Percentiles rank a stretch among this genome's conserved stretches.
phyloP scores from a whole-genome alignment of 2,113 vertebrate species.

The Cichladusa arquata region DNA sequence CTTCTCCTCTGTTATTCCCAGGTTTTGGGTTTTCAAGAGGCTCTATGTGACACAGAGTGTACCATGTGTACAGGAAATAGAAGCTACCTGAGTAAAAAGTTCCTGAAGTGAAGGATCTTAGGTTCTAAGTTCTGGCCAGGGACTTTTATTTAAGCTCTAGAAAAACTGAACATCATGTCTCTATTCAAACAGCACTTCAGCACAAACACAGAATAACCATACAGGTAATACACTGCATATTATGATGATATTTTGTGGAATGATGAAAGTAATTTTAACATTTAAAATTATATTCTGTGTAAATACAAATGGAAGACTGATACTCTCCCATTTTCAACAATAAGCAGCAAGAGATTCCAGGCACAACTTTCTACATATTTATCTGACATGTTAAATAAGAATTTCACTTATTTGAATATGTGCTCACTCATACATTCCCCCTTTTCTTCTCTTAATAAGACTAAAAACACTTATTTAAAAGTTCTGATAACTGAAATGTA shows the following conservation, averaged over 20 bases:
- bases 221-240: background rate
- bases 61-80: accelerated
- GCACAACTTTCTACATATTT: background rate
- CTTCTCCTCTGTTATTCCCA: background rate
- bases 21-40: background rate
- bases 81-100: background rate
- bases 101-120: background rate
- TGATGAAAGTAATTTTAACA: background rate
- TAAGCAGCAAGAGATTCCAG: background rate
- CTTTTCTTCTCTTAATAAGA: background rate
- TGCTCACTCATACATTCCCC: background rate
- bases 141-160: background rate
- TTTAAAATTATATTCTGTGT: background rate
- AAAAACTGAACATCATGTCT: background rate
- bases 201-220: background rate
- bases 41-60: background rate
- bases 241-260: background rate
- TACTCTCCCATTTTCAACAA: background rate
- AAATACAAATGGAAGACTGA: background rate
- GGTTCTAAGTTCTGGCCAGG: background rate
- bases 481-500: background rate
- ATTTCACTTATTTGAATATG: background rate
- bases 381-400: background rate
- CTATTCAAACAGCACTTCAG: background rate
- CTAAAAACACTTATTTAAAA: background rate